Evolutionary conservation across 2,888 invertebrate genomes (phyloP).

Genomic region (Heliconius ismenius): DNA sequence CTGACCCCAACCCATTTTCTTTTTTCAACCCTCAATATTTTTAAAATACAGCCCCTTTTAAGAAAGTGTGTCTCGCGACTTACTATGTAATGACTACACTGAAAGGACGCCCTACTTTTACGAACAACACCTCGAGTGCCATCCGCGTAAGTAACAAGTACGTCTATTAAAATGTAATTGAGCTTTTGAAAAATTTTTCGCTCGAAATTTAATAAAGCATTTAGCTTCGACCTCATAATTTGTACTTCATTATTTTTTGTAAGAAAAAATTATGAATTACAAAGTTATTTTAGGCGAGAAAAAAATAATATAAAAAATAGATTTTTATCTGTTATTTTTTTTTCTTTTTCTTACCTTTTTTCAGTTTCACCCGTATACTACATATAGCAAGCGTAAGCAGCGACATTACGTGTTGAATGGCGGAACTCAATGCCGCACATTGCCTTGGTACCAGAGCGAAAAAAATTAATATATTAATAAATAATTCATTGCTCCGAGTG

Average conservation of each 20-base stretch:
- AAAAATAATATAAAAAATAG: neutral
- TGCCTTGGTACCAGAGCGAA: too few species aligned
- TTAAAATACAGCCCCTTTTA: conserved; percentile 59
- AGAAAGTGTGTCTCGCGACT: conserved; percentile 75
- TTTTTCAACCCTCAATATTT: neutral
- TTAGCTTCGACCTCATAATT: neutral
- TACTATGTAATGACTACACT: conserved; percentile 79
- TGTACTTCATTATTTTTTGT: neutral
- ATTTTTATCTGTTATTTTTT: neutral
- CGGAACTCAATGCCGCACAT: too few species aligned
- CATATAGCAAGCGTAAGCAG: neutral
- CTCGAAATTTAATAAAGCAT: neutral
- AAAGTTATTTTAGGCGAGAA: neutral
- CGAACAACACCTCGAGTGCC: conserved; percentile 75
- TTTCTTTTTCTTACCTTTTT: too few species aligned
- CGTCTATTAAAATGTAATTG: conserved; percentile 68
- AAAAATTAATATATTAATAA: too few species aligned
- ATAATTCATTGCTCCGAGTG: too few species aligned
- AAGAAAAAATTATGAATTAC: neutral
- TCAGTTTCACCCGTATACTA: too few species aligned
- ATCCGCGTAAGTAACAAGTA: conserved; percentile 75
- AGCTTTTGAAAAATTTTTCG: conserved; percentile 13
- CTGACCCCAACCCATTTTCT: too few species aligned
- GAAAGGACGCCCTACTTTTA: conserved; percentile 77
- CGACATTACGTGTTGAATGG: neutral